Evolutionary conservation across 2,888 invertebrate species (phyloP), one percentile per base, ranked within the genome.

Genomic region (Tromatobia lineatoria): DNA sequence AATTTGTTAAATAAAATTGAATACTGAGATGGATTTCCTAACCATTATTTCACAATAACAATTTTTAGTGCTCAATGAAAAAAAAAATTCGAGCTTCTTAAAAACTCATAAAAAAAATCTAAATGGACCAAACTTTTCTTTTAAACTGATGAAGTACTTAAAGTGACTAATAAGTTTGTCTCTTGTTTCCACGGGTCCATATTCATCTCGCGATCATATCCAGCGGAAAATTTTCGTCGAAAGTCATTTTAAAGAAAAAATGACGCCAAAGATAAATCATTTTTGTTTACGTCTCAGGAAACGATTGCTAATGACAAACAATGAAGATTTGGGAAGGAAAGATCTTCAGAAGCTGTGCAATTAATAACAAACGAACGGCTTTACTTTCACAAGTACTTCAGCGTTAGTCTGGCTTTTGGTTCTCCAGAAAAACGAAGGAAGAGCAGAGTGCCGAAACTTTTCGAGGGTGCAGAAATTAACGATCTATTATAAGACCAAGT

Each of bases 401-500:
- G 23, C 13, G 15, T 18, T 54, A 61, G 47, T 25, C 25, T 29
- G 25, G 66, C 34, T 42, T 59, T 73, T 47, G 61, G 25, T 15
- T 23, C 6, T 52, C 34, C 34, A 45, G 61, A 70, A 64, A 23
- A 79, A 18, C 15, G 34, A 50, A 20, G 25, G 3, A 42, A n/a
- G 34, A 42, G 34, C 23, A 18, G 42, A n/a, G 61, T 2, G 18
- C 23, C 23, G 29, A 11, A 61, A 70, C 23, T 66, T 75, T 71
- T 25, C 50, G 70, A 80, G 75, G 79, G 64, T 29, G 15, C 45
- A 29, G 45, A 59, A 71, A 83, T 67, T 50, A 79, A 83, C 75
- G 61, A 79, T 64, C 38, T 15, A 20, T 13, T 25, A 20, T 74
- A 42, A 50, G 59, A 67, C 29, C 47, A 25, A 71, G 23, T 38